Conservation (phyloP, 2,888 invertebrate genomes). For the Polia nebulosa region DNA sequence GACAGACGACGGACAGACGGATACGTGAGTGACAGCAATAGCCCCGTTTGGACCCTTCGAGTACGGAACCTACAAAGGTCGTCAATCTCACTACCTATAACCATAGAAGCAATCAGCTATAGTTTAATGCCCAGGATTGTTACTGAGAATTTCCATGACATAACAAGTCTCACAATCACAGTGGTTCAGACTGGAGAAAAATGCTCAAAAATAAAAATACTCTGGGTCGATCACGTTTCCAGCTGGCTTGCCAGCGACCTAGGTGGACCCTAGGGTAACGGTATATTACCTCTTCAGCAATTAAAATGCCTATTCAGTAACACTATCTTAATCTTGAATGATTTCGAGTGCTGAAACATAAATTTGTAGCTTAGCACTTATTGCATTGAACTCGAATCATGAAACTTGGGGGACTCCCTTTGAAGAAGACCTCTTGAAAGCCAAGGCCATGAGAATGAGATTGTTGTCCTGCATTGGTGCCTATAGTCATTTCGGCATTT, state of each 20-base stretch:
- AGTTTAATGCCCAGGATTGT: constrained; percentile 7
- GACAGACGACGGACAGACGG: no score
- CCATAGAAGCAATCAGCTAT: constrained; percentile 4
- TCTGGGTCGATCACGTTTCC: background rate
- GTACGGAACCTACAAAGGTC: no score
- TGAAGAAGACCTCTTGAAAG: background rate
- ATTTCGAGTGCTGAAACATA: background rate
- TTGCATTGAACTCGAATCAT: no score
- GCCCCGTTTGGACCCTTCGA: no score
- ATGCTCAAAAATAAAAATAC: background rate
- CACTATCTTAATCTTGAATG: background rate
- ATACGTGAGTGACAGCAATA: no score
- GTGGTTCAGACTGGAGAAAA: constrained; percentile 16
- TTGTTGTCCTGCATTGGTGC: background rate
- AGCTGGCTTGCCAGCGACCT: background rate
- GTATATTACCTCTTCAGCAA: background rate
- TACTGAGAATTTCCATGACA: constrained; percentile 5
- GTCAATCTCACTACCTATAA: no score
- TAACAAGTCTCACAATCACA: constrained; percentile 21
- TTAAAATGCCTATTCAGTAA: background rate
- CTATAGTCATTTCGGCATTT: background rate
- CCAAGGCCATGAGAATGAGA: background rate
- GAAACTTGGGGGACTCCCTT: background rate
- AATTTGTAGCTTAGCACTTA: background rate
- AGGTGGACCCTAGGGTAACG: background rate